Evolutionary conservation across 2,797 vertebrate species (phyloP).

Genomic region (Dicrostonyx torquatus): DNA sequence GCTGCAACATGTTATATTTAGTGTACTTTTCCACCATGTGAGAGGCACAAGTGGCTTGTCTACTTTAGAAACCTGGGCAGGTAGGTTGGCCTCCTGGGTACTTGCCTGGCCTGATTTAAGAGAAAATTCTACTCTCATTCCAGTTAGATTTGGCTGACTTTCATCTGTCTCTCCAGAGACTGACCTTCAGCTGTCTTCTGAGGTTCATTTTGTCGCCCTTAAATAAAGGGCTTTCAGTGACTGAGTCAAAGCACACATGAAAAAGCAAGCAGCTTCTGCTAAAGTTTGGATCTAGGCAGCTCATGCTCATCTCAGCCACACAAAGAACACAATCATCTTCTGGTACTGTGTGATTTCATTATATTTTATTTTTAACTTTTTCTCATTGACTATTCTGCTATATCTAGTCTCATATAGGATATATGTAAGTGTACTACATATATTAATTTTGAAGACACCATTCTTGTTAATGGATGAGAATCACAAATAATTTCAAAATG

Average conservation of each 20-base stretch:
- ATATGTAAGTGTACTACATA: neutral
- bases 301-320: neutral
- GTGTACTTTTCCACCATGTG: slow-evolving; percentile 77
- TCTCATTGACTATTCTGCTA: neutral
- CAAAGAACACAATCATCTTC: neutral
- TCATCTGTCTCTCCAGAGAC: slow-evolving; percentile 68
- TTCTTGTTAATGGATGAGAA: neutral
- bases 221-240: slow-evolving; percentile 48
- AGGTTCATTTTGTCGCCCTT: slow-evolving; percentile 52
- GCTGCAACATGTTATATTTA: neutral
- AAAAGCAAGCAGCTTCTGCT: neutral
- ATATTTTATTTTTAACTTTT: neutral
- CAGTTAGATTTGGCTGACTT: slow-evolving; percentile 69
- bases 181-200: slow-evolving; percentile 65
- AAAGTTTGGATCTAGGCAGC: neutral
- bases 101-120: slow-evolving; percentile 74
- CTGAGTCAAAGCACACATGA: neutral
- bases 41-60: slow-evolving; percentile 46
- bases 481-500: slow-evolving; percentile 16
- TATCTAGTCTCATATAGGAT: neutral
- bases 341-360: neutral
- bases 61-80: slow-evolving; percentile 71
- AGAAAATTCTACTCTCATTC: slow-evolving; percentile 78
- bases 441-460: neutral
- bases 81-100: slow-evolving; percentile 63